Base-by-base conservation (phyloP, 2,888 invertebrate genomes). In the Biston stratarius region DNA sequence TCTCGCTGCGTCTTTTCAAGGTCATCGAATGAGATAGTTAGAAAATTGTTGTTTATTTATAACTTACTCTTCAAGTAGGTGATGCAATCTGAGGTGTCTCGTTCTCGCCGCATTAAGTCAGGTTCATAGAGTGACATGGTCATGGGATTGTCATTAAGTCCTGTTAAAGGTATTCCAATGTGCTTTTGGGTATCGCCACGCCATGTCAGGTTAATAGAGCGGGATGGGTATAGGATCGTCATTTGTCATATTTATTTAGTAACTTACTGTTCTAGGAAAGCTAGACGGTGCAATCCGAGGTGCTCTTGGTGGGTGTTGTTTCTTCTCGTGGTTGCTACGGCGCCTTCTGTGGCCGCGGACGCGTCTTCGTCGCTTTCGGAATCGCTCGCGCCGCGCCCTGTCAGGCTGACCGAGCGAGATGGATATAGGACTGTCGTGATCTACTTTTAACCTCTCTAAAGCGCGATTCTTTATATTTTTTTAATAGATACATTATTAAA, bases 361-460 rank as follows among this genome's bases (percentile, higher is more conserved):
- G 95, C 90, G 80, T 96, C 96, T 78, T 96, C 96, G 90, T 97
- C 97, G 72, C 96, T 96, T 90, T 97, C 97, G 87, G 96, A 96
- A 94, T 96, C 95, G 83, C 92, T 96, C 87, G 96, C 96, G 87
- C 96, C 90, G 70, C 85, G 87, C 76, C 83, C 81, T 65, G 94
- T 88, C 87, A 88, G 80, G 83, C 90, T 94, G 91, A 87, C 70
- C 73, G 85, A 87, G 76, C 83, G 88, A 89, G 88, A 89, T 61
- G 51, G 51, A 51, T 66, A 62, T 63, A 62, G 53, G 52, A 70
- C 61, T 60, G 63, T 51, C 61, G 63, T 66, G 61, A 65, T 71
- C 42, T 68, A 56, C 36, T 52, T 42, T 15, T 36, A 33, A 40
- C 36, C 24, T 48, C 9, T 15, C 6, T 38, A 34, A 9, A 7